Evolutionary conservation across 2,113 vertebrate genomes (phyloP).

Genomic region (Casuarius casuarius): DNA sequence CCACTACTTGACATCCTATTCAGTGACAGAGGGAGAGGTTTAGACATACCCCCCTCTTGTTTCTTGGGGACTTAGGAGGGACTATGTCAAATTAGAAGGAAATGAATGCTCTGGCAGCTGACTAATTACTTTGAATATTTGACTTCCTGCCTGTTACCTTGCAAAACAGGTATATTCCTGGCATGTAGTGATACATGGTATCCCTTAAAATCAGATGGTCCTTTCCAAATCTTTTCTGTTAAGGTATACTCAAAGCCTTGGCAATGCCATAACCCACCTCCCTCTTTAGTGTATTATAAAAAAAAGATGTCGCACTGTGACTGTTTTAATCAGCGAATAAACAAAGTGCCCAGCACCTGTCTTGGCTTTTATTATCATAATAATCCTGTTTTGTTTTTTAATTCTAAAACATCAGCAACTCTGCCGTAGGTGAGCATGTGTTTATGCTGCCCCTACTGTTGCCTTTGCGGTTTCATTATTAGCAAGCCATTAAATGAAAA

Average conservation of each 20-base stretch:
- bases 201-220: slow-evolving; percentile 2
- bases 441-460: slow-evolving; percentile 65
- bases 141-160: not conserved
- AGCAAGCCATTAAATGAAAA: slow-evolving; percentile 72
- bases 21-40: not conserved
- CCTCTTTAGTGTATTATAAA: slow-evolving; percentile 14
- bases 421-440: slow-evolving; percentile 65
- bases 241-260: not conserved
- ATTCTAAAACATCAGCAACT: slow-evolving; percentile 53
- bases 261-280: not conserved
- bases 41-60: not conserved
- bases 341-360: slow-evolving; percentile 52
- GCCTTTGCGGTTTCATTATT: slow-evolving; percentile 72
- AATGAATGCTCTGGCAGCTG: not conserved
- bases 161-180: not conserved
- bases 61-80: not conserved
- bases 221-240: slow-evolving; percentile 7
- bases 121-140: not conserved
- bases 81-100: not conserved
- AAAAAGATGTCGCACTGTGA: slow-evolving; percentile 46
- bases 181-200: not conserved
- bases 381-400: slow-evolving; percentile 35
- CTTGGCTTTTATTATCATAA: slow-evolving; percentile 51
- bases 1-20: not conserved
- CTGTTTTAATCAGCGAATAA: slow-evolving; percentile 49